Evolutionary conservation across 2,888 invertebrate species (phyloP).

Genomic region (Hirtodrosophila cameraria): DNA sequence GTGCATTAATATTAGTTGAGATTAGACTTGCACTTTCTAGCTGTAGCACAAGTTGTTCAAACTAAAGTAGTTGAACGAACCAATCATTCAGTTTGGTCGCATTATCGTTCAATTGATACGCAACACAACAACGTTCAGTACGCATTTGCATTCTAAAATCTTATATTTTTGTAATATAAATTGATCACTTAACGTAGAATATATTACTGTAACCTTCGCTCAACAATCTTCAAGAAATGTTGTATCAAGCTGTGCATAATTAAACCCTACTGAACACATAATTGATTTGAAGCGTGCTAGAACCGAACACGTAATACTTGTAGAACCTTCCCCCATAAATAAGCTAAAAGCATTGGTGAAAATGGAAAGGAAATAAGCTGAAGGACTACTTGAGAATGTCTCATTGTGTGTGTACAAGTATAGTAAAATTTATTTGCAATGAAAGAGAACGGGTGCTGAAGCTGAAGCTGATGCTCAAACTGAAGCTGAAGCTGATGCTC

Average conservation of each 20-base stretch:
- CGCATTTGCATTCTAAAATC: no score
- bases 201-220: no score
- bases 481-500: slow-evolving; percentile 8
- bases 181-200: no score
- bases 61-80: no score
- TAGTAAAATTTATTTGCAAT: slow-evolving; percentile 49
- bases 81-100: no score
- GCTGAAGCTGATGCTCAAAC: slow-evolving; percentile 13
- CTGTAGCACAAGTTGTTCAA: no score
- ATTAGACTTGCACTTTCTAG: no score
- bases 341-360: background rate
- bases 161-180: no score
- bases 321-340: slow-evolving; percentile 1
- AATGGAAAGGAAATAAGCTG: slow-evolving; percentile 5
- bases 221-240: no score
- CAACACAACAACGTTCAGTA: no score
- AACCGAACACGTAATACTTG: slow-evolving; percentile 1
- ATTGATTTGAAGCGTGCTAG: slow-evolving; percentile 1
- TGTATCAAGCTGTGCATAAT: slow-evolving; percentile 22
- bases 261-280: slow-evolving; percentile 7
- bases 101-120: no score
- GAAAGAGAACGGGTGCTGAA: slow-evolving; percentile 7
- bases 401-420: slow-evolving; percentile 36
- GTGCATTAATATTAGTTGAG: no score
- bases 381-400: slow-evolving; percentile 15